phyloP scores from a whole-genome alignment of 2,797 vertebrate species.

The Ptychadena robeensis region DNA sequence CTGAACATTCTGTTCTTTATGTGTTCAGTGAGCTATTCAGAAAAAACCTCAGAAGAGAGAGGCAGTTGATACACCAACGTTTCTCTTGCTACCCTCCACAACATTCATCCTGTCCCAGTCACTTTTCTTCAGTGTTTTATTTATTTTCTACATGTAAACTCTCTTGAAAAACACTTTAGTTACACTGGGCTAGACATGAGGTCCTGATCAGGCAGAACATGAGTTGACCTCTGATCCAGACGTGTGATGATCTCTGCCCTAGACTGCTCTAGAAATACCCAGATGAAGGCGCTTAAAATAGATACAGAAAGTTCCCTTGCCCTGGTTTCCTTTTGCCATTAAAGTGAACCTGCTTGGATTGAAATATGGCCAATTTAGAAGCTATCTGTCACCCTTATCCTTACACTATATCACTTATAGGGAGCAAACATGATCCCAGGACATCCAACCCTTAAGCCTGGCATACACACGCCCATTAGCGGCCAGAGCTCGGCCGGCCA shows the following conservation, averaged over 20 bases:
- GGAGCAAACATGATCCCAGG: too few relatives aligned
- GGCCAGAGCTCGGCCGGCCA: too few relatives aligned
- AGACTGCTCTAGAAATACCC: conserved; percentile 19
- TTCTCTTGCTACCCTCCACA: background rate
- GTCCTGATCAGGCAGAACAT: conserved; percentile 47
- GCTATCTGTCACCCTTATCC: background rate
- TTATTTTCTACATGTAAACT: background rate
- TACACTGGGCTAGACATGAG: conserved; percentile 1
- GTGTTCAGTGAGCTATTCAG: background rate
- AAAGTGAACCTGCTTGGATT: background rate
- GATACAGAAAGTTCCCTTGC: background rate
- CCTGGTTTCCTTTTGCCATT: background rate
- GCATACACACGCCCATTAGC: too few relatives aligned
- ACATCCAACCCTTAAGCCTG: too few relatives aligned
- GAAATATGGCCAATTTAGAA: background rate
- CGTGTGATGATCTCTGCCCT: conserved; percentile 32
- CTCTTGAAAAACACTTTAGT: background rate
- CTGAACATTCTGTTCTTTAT: background rate
- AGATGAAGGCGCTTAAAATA: background rate
- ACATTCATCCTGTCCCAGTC: background rate
- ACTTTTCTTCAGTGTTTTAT: background rate
- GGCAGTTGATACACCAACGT: background rate
- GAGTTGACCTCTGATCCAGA: conserved; percentile 41
- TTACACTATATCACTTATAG: too few relatives aligned
- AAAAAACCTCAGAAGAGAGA: background rate